A percentile compares a stretch with the other conserved stretches of the same genome.
These are phyloP conservation scores for Squalus acanthias DNA, from an alignment of 2,797 vertebrate species.

Conservation along the genomic window DNA sequence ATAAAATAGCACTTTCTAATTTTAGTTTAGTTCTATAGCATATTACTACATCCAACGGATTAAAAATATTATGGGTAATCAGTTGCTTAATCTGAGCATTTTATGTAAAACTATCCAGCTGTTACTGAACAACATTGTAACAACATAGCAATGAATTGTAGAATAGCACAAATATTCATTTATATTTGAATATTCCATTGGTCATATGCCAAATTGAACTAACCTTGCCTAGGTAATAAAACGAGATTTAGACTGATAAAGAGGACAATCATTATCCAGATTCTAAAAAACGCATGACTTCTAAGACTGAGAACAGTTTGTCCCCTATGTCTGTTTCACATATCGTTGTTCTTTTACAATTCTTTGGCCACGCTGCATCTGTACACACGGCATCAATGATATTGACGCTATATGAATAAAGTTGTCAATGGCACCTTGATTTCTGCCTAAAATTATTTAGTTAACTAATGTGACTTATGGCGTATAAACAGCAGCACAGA, in stretches of 20 bases:
- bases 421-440: too few relatives aligned
- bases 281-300: background rate
- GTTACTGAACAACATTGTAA: background rate
- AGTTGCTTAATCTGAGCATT: background rate
- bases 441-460: background rate
- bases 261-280: background rate
- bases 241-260: background rate
- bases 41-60: background rate
- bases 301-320: background rate
- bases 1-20: constrained; percentile 23
- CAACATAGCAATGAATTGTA: background rate
- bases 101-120: background rate
- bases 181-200: background rate
- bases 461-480: background rate
- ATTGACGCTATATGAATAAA: background rate
- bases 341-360: background rate
- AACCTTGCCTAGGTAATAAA: background rate
- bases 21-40: background rate
- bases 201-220: background rate
- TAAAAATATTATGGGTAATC: background rate
- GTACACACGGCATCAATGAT: background rate
- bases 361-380: background rate
- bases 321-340: background rate
- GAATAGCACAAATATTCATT: background rate
- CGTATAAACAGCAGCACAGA: background rate